A percentile compares a stretch with the other conserved stretches of the same genome.
phyloP scores from a whole-genome alignment of 1,140 invertebrate species.

The Monochamus saltuarius region DNA sequence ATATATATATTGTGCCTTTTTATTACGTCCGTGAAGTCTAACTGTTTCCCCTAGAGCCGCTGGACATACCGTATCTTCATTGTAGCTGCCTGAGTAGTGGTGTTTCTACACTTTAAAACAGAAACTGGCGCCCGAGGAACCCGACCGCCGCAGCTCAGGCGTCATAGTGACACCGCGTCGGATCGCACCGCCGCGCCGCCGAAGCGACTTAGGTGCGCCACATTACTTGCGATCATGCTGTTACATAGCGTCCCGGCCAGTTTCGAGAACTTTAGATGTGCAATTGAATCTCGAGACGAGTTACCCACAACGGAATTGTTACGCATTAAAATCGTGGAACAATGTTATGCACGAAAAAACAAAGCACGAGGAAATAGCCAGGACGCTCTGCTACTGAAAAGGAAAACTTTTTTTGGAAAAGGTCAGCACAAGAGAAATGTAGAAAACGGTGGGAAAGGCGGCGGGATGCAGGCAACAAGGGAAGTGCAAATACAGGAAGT shows the following conservation, averaged over 20 bases:
- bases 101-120: no score
- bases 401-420: not conserved
- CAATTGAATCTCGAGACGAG: no score
- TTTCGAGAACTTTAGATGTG: conserved; percentile 42
- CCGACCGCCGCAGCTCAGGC: no score
- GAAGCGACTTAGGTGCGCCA: no score
- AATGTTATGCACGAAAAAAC: not conserved
- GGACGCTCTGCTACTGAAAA: not conserved
- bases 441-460: not conserved
- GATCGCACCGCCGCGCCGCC: no score
- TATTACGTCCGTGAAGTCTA: no score
- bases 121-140: no score
- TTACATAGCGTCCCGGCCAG: conserved; percentile 38
- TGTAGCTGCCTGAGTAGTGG: no score
- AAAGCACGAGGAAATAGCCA: not conserved
- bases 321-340: not conserved
- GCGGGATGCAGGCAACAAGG: not conserved
- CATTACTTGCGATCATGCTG: conserved; percentile 36
- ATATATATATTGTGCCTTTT: no score
- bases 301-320: conserved; percentile 17
- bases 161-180: no score
- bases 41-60: no score
- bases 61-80: no score
- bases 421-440: not conserved
- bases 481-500: not conserved